Conservation (phyloP, 2,113 vertebrate genomes). For the Herpailurus yagouaroundi region DNA sequence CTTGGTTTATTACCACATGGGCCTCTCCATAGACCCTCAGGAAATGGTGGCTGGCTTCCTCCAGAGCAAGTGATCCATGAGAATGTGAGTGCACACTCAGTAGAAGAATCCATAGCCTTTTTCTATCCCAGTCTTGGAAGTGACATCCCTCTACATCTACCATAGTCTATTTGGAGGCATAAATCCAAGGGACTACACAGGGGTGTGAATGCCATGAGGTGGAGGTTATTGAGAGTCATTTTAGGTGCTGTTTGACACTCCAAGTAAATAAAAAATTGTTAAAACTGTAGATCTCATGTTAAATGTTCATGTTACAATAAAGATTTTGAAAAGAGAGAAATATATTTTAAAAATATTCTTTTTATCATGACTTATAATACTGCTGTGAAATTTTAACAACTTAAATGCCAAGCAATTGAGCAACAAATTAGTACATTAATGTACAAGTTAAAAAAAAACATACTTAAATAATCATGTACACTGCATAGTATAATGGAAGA, state of each 20-base stretch:
- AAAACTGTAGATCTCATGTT: background rate
- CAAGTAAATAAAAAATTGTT: background rate
- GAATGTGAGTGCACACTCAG: background rate
- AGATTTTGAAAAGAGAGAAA: background rate
- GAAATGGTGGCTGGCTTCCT: background rate
- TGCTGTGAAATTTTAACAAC: background rate
- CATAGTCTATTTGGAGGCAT: background rate
- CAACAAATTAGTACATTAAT: background rate
- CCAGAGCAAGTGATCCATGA: background rate
- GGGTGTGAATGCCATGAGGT: background rate
- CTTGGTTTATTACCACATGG: background rate
- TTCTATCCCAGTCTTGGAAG: background rate
- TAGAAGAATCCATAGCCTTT: background rate
- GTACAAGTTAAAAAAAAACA: background rate
- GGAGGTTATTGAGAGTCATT: background rate
- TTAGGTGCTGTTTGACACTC: background rate
- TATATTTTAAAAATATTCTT: background rate
- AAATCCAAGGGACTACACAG: background rate
- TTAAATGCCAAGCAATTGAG: background rate
- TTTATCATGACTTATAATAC: background rate
- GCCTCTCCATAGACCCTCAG: background rate
- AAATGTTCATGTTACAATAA: background rate
- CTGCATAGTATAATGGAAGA: background rate
- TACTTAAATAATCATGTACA: background rate
- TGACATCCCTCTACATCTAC: background rate